Percentiles rank a stretch among this genome's conserved stretches.
Conservation (phyloP, 2,797 vertebrate species). For the Chloroceryle amazona region DNA sequence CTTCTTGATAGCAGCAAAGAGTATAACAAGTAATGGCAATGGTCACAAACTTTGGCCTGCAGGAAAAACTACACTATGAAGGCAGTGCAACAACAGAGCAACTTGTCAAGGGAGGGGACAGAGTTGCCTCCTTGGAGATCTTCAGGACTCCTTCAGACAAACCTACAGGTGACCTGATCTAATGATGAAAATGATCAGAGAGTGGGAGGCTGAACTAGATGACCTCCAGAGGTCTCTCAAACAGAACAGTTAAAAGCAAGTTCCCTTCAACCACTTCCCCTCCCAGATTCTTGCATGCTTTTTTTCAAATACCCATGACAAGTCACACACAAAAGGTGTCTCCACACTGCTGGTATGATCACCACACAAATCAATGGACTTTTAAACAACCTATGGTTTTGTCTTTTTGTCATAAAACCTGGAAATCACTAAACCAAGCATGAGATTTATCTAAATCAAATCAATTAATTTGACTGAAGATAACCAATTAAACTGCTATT, state of each 20-base stretch:
- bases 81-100: neutral
- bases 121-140: neutral
- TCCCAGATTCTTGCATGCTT: neutral
- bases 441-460: neutral
- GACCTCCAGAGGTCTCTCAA: neutral
- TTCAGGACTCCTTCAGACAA: neutral
- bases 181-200: neutral
- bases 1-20: neutral
- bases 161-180: neutral
- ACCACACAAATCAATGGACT: no score
- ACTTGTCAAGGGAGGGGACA: neutral
- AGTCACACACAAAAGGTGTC: neutral
- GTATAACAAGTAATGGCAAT: neutral
- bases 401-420: neutral
- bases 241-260: neutral
- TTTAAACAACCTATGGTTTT: accelerated
- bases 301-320: neutral
- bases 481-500: neutral
- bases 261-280: neutral
- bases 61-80: neutral
- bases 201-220: neutral
- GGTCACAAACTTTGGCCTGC: neutral
- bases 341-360: no score
- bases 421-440: neutral
- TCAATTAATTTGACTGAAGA: neutral